Percentiles rank a stretch among this genome's conserved stretches.
Conservation (phyloP, 2,888 invertebrate species). For the Furcula furcula region DNA sequence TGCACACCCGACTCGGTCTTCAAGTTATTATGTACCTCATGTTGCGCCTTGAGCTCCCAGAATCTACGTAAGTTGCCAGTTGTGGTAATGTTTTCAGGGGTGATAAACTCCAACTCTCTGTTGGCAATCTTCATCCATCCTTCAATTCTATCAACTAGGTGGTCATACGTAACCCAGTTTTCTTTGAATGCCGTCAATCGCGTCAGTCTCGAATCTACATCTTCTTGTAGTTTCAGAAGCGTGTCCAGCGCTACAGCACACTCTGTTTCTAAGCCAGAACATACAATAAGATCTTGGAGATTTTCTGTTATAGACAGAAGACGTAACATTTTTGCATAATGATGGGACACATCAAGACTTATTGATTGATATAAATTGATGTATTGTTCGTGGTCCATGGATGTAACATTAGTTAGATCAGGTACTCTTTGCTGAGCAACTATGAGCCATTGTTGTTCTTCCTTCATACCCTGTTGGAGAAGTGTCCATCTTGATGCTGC, state of each 20-base stretch:
- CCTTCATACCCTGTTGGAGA: constrained; percentile 90
- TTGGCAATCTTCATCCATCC: constrained; percentile 89
- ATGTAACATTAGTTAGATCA: constrained; percentile 89
- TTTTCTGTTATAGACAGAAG: constrained; percentile 87
- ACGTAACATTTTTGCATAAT: constrained; percentile 89
- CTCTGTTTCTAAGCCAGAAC: constrained; percentile 87
- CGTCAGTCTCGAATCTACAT: constrained; percentile 87
- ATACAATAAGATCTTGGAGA: constrained; percentile 87
- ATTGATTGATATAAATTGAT: constrained; percentile 91
- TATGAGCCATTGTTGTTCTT: constrained; percentile 91
- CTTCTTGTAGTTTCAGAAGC: constrained; percentile 87
- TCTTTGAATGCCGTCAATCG: constrained; percentile 89
- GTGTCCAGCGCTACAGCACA: constrained; percentile 88
- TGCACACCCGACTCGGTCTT: constrained; percentile 87
- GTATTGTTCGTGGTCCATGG: constrained; percentile 92
- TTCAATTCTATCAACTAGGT: constrained; percentile 87
- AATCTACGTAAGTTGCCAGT: constrained; percentile 90
- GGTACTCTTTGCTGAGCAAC: constrained; percentile 93
- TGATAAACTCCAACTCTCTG: constrained; percentile 85
- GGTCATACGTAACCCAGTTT: constrained; percentile 88
- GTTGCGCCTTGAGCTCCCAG: constrained; percentile 94
- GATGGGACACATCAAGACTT: constrained; percentile 89
- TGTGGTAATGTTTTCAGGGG: constrained; percentile 83
- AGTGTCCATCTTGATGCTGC: constrained; percentile 93
- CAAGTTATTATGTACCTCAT: constrained; percentile 90